phyloP scores from a whole-genome alignment of 92 coral and sea anemone species.

The Porites cylindrica region DNA sequence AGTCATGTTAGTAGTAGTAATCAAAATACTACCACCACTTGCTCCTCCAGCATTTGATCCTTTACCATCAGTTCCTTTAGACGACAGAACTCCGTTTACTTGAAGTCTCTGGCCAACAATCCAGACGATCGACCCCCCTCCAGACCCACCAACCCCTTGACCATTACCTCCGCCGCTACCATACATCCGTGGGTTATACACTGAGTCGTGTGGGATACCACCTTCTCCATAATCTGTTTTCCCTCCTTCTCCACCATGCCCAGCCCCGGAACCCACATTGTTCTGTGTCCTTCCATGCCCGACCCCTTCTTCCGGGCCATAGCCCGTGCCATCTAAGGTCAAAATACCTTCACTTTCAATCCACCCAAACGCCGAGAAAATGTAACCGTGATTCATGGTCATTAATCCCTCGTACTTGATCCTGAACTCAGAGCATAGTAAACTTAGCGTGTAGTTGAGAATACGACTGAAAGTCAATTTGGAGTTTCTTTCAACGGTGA shows the following conservation, averaged over 20 bases:
- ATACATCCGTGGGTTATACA: constrained; percentile 76
- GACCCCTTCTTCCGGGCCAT: constrained; percentile 79
- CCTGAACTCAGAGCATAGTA: constrained; percentile 79
- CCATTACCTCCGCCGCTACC: constrained; percentile 99
- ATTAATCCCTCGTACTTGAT: constrained; percentile 85
- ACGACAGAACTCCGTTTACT: constrained; percentile 88
- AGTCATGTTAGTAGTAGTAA: constrained; percentile 94
- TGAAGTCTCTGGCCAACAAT: constrained; percentile 77
- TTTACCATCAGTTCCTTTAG: constrained; percentile 76
- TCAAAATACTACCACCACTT: constrained; percentile 93
- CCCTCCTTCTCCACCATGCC: constrained; percentile 98
- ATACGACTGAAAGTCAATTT: constrained; percentile 85
- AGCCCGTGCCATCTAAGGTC: constrained; percentile 79
- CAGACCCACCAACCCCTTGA: constrained; percentile 93
- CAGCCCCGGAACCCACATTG: constrained; percentile 91
- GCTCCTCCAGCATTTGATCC: constrained; percentile 94
- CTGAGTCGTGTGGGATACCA: constrained; percentile 91
- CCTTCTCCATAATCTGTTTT: constrained; percentile 73
- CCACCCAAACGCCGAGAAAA: constrained; percentile 92
- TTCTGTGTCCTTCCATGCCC: constrained; percentile 56
- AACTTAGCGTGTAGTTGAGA: constrained; percentile 62
- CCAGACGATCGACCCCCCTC: constrained; percentile 94
- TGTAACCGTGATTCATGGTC: constrained; percentile 91
- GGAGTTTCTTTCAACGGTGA: constrained; percentile 89
- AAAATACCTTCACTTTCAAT: constrained; percentile 93